Percentiles rank a stretch among this genome's conserved stretches.
phyloP scores from a whole-genome alignment of 2,113 vertebrate species.

The Psittacara wagleri region DNA sequence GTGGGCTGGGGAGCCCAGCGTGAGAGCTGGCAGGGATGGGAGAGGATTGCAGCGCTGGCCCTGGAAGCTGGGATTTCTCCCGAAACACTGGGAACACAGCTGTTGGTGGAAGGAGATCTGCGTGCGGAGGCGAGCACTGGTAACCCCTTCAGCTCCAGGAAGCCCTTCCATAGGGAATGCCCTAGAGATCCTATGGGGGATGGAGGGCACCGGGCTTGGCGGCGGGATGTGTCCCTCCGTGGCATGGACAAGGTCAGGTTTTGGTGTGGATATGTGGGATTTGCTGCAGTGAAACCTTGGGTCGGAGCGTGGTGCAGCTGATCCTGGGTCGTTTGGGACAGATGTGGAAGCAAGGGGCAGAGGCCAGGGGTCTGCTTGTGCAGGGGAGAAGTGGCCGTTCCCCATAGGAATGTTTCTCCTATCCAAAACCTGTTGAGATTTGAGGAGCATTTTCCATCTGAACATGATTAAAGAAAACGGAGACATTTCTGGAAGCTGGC shows the following conservation, averaged over 20 bases:
- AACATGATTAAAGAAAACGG: background rate
- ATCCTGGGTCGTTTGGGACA: background rate
- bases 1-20: background rate
- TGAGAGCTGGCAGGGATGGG: background rate
- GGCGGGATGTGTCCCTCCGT: rapidly evolving
- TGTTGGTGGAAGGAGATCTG: constrained; percentile 13
- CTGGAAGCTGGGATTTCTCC: background rate
- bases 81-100: background rate
- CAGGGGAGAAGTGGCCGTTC: background rate
- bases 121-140: background rate
- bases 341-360: background rate
- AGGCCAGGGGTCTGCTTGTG: rapidly evolving
- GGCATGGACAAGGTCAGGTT: rapidly evolving
- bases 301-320: background rate
- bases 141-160: background rate
- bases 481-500: background rate
- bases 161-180: background rate
- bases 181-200: background rate
- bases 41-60: background rate
- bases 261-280: background rate
- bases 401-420: background rate
- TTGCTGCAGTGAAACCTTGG: background rate
- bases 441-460: background rate
- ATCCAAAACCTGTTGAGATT: background rate
- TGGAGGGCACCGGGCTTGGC: background rate